Conservation (phyloP, 30 jellyfish, hydroid and myxozoan species). For the Rhopilema esculentum region DNA sequence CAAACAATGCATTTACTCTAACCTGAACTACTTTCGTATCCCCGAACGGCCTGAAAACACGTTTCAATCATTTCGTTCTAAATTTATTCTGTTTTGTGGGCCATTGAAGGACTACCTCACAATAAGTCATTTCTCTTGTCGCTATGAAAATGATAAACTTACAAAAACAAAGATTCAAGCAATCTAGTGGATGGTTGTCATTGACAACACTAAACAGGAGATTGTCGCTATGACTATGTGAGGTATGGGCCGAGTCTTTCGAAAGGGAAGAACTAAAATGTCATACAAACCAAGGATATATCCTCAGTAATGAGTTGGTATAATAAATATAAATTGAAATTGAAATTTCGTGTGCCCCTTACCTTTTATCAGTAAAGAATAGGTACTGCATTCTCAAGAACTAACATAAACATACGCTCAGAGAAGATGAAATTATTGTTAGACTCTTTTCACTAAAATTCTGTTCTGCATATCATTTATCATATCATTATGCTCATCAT, state of each 20-base stretch:
- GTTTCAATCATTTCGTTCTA: too few relatives aligned
- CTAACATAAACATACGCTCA: too few relatives aligned
- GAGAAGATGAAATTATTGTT: too few relatives aligned
- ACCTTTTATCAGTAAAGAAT: too few relatives aligned
- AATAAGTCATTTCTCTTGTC: not conserved
- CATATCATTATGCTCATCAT: not conserved
- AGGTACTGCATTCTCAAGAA: too few relatives aligned
- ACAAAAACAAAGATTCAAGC: not conserved
- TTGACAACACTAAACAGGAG: slow-evolving; percentile 27
- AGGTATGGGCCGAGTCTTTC: slow-evolving; percentile 14
- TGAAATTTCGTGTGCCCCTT: too few relatives aligned
- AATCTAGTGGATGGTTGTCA: slow-evolving; percentile 8
- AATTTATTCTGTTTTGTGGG: too few relatives aligned
- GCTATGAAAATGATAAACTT: not conserved
- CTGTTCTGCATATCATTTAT: not conserved
- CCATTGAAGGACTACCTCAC: not conserved
- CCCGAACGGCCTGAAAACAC: too few relatives aligned
- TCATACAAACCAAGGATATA: not conserved
- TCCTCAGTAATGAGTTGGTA: not conserved
- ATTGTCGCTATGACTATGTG: slow-evolving; percentile 6
- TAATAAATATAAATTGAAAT: too few relatives aligned
- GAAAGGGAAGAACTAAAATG: not conserved
- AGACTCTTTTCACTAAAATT: too few relatives aligned
- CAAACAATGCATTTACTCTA: too few relatives aligned
- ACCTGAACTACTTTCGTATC: too few relatives aligned